Base-by-base conservation (phyloP, 2,797 vertebrate genomes). In the Anguilla anguilla region DNA sequence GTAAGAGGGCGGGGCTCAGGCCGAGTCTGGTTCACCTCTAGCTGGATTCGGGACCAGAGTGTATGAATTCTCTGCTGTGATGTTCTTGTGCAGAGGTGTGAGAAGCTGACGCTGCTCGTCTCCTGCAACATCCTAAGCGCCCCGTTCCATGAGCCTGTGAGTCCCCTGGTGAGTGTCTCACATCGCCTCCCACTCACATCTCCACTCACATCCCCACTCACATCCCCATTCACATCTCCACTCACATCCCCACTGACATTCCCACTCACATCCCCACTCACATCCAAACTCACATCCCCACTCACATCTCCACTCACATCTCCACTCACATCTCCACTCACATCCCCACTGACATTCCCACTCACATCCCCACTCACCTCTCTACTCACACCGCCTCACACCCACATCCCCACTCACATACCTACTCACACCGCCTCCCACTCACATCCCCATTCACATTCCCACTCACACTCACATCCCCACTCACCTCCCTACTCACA, bases 141-240 rank as follows among this genome's bases (percentile, higher is more conserved):
- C 81, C 99, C 99, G 0, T 99, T 99, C 92, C 99, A 99, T 0
- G 99, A 99, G 84, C 99, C 99, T 0, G 99, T 99, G 94, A 99
- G 99, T 91, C 98, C 98, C 0, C 94, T 99, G 93, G 99, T 99
- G 94, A 98, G 97, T 94, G 82, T 28, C 2, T 25, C 59, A 25
- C 49, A 43, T 83, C 28, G 49, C 59, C 4, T 59, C 59, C 46
- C 19, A 72, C 25, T 3, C 46, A 31, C 4, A 46, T 19, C 31
- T 35, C 74, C 4, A n/a, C 0, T 0, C 7, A 69, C 25, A 64
- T 22, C 19, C 22, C 61, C 10, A 9, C n/a, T n/a, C n/a, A n/a
- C n/a, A n/a, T n/a, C n/a, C 15, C 57, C 2, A 59, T 6, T 17
- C 11, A 59, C 17, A 19, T 51, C 17, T 11, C 57, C 17, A 39